Conservation (phyloP, 2,113 vertebrate species). For the Diphyllodes magnificus region DNA sequence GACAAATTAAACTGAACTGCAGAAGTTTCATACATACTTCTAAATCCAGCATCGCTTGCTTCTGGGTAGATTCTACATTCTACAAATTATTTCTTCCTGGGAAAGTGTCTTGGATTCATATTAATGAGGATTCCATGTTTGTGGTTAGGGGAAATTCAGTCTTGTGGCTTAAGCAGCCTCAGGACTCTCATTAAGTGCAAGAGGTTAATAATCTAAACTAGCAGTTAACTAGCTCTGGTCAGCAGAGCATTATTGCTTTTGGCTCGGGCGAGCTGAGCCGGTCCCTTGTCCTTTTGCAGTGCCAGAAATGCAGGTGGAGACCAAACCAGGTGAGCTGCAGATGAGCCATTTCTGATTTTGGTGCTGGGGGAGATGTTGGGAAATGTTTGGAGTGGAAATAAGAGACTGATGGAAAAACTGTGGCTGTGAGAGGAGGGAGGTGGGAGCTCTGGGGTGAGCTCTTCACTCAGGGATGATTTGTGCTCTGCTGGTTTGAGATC, state of each 20-base stretch:
- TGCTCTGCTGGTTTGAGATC: not conserved
- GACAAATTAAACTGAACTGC: conserved; percentile 42
- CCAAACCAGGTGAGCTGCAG: not conserved
- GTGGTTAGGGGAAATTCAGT: conserved; percentile 49
- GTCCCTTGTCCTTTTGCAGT: not conserved
- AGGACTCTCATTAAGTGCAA: conserved; percentile 55
- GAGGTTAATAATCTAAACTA: conserved; percentile 61
- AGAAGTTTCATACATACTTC: not conserved
- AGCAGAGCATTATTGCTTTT: conserved; percentile 38
- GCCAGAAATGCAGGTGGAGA: not conserved
- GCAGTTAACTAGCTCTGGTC: conserved; percentile 56
- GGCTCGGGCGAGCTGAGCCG: not conserved
- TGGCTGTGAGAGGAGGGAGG: not conserved
- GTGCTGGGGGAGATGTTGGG: not conserved
- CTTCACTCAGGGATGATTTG: not conserved
- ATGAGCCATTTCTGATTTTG: not conserved
- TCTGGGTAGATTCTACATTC: conserved; percentile 35
- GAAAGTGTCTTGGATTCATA: conserved; percentile 47
- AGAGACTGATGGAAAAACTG: not conserved
- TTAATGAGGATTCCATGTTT: conserved; percentile 59
- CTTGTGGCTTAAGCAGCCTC: conserved; percentile 53
- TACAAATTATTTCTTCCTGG: conserved; percentile 37
- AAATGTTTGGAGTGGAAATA: not conserved
- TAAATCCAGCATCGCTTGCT: conserved; percentile 33
- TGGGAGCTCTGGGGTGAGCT: not conserved